These are phyloP conservation scores for Drosophila athabasca DNA, from an alignment of 1,140 invertebrate genomes.

Conservation along the genomic window DNA sequence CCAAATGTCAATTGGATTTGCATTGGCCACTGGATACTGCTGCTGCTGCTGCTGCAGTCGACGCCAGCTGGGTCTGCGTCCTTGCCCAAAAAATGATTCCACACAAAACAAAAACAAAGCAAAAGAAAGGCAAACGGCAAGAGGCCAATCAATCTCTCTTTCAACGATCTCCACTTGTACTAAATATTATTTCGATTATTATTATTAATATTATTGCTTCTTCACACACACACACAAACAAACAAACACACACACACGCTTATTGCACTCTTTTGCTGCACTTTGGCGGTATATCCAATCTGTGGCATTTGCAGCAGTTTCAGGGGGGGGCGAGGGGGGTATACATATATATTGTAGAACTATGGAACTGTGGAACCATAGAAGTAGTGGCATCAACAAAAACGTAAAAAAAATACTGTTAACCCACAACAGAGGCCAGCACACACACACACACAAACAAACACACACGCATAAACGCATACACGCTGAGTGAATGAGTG, in stretches of 20 bases:
- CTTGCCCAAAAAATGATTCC: too few relatives aligned
- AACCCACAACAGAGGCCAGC: constrained; percentile 1
- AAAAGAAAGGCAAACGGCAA: too few relatives aligned
- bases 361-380: constrained; percentile 11
- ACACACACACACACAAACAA: constrained; percentile 22
- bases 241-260: constrained; percentile 5
- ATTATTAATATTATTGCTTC: background rate
- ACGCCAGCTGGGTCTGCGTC: too few relatives aligned
- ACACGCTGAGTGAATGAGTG: constrained; percentile 13
- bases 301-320: too few relatives aligned
- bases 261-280: background rate
- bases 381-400: constrained; percentile 10
- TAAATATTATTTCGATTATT: too few relatives aligned
- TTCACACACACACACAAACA: background rate
- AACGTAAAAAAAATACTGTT: constrained; percentile 1
- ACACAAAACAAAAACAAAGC: too few relatives aligned
- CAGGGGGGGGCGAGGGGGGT: background rate
- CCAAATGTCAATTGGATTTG: too few relatives aligned
- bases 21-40: too few relatives aligned
- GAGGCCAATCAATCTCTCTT: too few relatives aligned
- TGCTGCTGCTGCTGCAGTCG: too few relatives aligned
- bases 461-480: constrained; percentile 9
- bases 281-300: too few relatives aligned
- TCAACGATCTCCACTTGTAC: too few relatives aligned
- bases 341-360: constrained; percentile 15